phyloP scores from a whole-genome alignment of 2,113 vertebrate genomes.

The Centropus bengalensis region DNA sequence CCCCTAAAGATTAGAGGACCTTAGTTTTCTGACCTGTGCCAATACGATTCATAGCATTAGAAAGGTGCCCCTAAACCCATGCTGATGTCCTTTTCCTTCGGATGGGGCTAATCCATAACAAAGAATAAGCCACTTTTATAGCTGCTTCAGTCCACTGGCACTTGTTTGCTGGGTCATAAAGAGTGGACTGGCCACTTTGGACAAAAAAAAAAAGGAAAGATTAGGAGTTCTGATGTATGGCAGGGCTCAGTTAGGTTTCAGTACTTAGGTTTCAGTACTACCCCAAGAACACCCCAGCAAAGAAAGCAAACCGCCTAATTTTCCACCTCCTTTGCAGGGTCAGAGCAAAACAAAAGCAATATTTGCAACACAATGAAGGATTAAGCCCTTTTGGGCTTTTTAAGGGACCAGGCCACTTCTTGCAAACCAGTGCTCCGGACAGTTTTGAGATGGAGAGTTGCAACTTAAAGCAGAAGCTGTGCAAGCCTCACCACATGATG shows the following conservation, averaged over 20 bases:
- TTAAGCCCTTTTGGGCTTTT: background rate
- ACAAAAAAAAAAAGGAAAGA: background rate
- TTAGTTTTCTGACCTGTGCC: background rate
- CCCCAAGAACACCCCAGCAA: background rate
- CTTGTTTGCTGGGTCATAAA: background rate
- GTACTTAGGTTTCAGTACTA: background rate
- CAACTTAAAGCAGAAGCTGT: background rate
- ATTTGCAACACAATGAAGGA: background rate
- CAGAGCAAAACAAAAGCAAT: background rate
- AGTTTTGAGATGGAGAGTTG: background rate
- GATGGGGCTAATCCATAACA: background rate
- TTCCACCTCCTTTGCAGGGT: background rate
- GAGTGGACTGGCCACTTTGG: background rate
- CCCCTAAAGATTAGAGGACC: background rate
- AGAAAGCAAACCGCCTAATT: background rate
- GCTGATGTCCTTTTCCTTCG: background rate
- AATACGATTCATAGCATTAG: background rate
- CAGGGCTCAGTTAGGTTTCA: background rate
- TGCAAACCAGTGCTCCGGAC: background rate
- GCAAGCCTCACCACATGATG: background rate
- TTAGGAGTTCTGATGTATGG: background rate
- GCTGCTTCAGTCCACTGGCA: background rate
- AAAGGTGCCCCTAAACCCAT: background rate
- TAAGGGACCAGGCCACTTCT: background rate
- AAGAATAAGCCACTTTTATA: background rate